A percentile compares a stretch with the other conserved stretches of the same genome.
These are phyloP conservation scores for Linyphia triangularis DNA, from an alignment of 2,888 invertebrate species.

Conservation along the genomic window DNA sequence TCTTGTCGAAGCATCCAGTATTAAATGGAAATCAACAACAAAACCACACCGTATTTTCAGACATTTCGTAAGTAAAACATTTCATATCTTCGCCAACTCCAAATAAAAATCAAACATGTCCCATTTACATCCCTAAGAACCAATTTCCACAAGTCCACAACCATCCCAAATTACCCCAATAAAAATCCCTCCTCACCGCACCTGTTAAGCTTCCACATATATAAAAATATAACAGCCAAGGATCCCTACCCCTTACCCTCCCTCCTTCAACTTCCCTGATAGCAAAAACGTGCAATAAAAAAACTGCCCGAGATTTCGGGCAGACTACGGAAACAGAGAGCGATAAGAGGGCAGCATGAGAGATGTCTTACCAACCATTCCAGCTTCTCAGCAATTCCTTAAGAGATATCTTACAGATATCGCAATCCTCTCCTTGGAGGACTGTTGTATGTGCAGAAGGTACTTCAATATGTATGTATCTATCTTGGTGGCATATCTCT, in stretches of 20 bases:
- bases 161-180: slow-evolving; percentile 33
- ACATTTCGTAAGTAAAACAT: too few species aligned
- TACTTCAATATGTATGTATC: slow-evolving; percentile 58
- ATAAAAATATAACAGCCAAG: slow-evolving; percentile 45
- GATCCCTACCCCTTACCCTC: slow-evolving; percentile 13
- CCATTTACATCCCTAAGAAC: background rate
- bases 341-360: slow-evolving; percentile 61
- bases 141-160: background rate
- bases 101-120: slow-evolving; percentile 15
- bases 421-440: background rate
- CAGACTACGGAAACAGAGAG: slow-evolving; percentile 55
- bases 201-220: slow-evolving; percentile 54
- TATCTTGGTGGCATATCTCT: slow-evolving; percentile 50
- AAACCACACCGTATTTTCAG: too few species aligned
- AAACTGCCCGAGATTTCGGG: slow-evolving; percentile 22
- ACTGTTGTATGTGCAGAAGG: slow-evolving; percentile 36
- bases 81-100: background rate
- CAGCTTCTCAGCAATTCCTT: slow-evolving; percentile 63
- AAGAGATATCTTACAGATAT: slow-evolving; percentile 56
- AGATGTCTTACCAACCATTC: slow-evolving; percentile 59
- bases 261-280: background rate
- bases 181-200: slow-evolving; percentile 38
- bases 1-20: too few species aligned
- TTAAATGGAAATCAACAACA: too few species aligned
- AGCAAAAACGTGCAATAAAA: slow-evolving; percentile 45